Evolutionary conservation across 2,113 vertebrate genomes (phyloP).

Genomic region (Syngnathoides biaculeatus): DNA sequence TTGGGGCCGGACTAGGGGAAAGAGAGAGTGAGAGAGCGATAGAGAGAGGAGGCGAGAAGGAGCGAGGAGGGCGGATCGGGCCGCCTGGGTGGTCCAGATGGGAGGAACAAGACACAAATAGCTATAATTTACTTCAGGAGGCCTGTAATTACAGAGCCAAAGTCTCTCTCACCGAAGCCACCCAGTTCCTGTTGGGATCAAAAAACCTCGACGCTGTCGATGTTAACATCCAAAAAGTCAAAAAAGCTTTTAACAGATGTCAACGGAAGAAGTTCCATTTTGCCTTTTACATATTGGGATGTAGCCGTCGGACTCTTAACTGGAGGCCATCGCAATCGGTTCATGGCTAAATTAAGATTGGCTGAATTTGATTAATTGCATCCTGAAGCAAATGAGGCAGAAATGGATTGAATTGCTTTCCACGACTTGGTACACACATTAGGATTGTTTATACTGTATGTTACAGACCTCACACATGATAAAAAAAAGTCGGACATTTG

Average conservation of each 20-base stretch:
- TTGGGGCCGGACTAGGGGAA: constrained; percentile 64
- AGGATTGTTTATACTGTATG: no score
- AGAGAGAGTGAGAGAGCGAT: constrained; percentile 58
- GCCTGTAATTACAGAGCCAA: constrained; percentile 83
- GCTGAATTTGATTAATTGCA: background rate
- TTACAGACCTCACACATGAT: no score
- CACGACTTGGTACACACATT: no score
- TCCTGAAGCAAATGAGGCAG: background rate
- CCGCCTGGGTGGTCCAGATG: constrained; percentile 84
- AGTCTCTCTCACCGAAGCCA: constrained; percentile 75
- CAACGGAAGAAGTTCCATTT: constrained; percentile 58
- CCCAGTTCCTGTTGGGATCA: constrained; percentile 78
- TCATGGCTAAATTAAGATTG: background rate
- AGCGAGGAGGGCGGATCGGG: constrained; percentile 46
- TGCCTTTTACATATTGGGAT: constrained; percentile 19
- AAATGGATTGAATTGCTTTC: background rate
- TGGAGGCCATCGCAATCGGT: background rate
- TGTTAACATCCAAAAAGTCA: constrained; percentile 71
- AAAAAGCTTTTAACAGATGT: constrained; percentile 73
- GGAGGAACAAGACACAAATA: constrained; percentile 85
- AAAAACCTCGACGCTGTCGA: constrained; percentile 66
- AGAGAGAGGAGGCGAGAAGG: constrained; percentile 32
- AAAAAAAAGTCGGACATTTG: no score
- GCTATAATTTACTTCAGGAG: constrained; percentile 85
- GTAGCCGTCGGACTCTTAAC: background rate